Conservation (phyloP, 2,797 vertebrate genomes). For the Furcifer pardalis region DNA sequence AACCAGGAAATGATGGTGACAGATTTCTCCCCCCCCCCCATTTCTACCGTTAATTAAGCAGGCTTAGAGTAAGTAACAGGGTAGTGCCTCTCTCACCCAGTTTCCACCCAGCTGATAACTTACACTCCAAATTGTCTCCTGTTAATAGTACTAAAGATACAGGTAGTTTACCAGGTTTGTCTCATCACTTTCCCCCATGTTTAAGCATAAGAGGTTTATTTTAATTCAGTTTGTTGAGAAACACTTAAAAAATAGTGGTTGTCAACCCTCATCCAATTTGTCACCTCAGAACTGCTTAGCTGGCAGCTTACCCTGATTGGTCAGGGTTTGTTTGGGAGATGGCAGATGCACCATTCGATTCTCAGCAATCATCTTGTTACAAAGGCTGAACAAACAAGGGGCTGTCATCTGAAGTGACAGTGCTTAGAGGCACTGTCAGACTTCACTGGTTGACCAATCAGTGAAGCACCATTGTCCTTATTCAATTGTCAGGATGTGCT, state of each 20-base stretch:
- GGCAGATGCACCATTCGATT: neutral
- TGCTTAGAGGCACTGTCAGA: slow-evolving; percentile 18
- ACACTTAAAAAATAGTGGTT: neutral
- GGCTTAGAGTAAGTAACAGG: neutral
- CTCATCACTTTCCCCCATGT: neutral
- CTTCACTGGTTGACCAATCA: neutral
- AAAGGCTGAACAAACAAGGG: neutral
- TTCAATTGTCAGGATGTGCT: slow-evolving; percentile 6
- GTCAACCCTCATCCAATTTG: neutral
- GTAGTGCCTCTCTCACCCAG: neutral
- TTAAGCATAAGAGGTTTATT: neutral
- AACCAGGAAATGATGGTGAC: no score
- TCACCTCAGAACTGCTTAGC: neutral
- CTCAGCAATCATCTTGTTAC: neutral
- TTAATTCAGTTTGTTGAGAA: neutral
- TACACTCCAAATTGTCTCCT: neutral
- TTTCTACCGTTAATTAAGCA: neutral
- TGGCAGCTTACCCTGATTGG: neutral
- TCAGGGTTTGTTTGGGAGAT: neutral
- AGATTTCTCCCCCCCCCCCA: no score
- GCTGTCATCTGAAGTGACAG: slow-evolving; percentile 21
- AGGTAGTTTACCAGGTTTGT: neutral
- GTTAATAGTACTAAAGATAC: neutral
- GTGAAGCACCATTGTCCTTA: neutral
- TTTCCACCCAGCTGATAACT: neutral